A percentile compares a stretch with the other conserved stretches of the same genome.
phyloP scores from a whole-genome alignment of 1,140 invertebrate species.

The Tetramorium parvispinum region DNA sequence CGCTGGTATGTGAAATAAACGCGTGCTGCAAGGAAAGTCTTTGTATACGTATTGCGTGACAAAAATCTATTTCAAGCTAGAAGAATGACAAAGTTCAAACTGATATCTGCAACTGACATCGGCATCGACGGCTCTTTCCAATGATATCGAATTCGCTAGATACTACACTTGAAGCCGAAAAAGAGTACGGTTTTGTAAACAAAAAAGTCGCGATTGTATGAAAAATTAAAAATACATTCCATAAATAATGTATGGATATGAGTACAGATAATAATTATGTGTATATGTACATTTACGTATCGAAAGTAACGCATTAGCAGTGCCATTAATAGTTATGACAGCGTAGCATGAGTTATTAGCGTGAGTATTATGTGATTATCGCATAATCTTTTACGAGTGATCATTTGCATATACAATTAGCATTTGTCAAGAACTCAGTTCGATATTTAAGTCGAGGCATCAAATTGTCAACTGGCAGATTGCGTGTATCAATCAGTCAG shows the following conservation, averaged over 20 bases:
- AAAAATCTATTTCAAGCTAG: slow-evolving; percentile 34
- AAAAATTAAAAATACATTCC: not conserved
- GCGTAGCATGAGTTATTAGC: slow-evolving; percentile 64
- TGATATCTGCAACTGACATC: not conserved
- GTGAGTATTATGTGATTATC: slow-evolving; percentile 6
- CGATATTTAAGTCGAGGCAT: not conserved
- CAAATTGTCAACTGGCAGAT: not conserved
- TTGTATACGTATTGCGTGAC: not conserved
- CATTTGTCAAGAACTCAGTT: not conserved
- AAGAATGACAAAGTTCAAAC: slow-evolving; percentile 5
- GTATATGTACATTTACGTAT: slow-evolving; percentile 9
- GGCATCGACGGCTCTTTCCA: not conserved
- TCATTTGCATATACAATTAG: not conserved
- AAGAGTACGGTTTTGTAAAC: not conserved
- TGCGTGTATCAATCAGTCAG: not conserved
- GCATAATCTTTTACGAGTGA: not conserved
- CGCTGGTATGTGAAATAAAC: not conserved
- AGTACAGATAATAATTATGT: not conserved
- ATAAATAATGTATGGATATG: not conserved
- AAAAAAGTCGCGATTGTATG: not conserved
- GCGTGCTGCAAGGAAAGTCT: slow-evolving; percentile 4
- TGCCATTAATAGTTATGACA: slow-evolving; percentile 73
- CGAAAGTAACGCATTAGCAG: slow-evolving; percentile 69
- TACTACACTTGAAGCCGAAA: not conserved
- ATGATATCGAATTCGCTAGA: not conserved